Evolutionary conservation across 2,797 vertebrate species (phyloP).

Genomic region (Neosilurus hyrtlii): DNA sequence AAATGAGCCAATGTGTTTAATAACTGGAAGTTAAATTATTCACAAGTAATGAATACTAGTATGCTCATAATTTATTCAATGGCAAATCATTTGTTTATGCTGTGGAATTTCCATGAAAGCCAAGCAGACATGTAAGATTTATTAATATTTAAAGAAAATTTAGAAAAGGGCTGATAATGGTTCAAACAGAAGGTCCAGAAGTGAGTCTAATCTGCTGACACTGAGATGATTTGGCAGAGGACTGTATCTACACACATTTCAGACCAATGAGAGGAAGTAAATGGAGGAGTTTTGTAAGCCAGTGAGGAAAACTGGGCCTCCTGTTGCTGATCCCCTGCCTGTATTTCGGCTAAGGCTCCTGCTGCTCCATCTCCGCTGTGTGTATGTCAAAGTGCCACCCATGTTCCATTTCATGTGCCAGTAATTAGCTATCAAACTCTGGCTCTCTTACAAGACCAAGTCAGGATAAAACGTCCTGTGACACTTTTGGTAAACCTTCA

Average conservation of each 20-base stretch:
- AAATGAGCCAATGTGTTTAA: neutral
- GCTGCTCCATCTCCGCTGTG: constrained; percentile 57
- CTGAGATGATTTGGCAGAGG: neutral
- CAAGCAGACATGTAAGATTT: neutral
- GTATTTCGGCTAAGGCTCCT: constrained; percentile 58
- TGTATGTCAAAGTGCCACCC: constrained; percentile 66
- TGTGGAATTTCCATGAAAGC: neutral
- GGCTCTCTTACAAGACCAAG: constrained; percentile 59
- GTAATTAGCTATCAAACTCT: constrained; percentile 68
- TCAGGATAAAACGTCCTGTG: constrained; percentile 61
- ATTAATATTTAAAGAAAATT: neutral
- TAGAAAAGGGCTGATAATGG: neutral
- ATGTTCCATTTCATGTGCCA: constrained; percentile 64
- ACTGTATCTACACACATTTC: neutral
- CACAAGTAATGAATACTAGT: neutral
- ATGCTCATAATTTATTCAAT: neutral
- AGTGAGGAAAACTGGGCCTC: constrained; percentile 19
- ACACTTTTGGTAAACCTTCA: constrained; percentile 63
- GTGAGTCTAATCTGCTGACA: neutral
- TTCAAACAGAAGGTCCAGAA: neutral
- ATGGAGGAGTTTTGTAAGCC: constrained; percentile 25
- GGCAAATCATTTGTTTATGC: neutral
- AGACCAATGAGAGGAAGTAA: constrained; percentile 1
- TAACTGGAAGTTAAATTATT: neutral
- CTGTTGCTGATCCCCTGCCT: constrained; percentile 40